phyloP scores from a whole-genome alignment of 2,797 vertebrate species.

The Cirrhinus mrigala region DNA sequence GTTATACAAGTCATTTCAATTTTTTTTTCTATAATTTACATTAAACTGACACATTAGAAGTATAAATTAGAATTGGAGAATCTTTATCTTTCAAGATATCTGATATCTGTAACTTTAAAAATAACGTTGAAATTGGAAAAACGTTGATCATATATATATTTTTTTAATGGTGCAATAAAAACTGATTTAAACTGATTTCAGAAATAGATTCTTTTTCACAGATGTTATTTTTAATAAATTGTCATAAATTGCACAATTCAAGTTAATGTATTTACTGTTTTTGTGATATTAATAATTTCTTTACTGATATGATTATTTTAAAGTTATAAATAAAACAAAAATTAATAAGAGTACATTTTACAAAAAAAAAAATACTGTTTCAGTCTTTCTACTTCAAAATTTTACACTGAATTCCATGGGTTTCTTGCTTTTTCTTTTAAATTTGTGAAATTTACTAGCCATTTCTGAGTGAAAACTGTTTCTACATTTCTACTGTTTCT shows the following conservation, averaged over 20 bases:
- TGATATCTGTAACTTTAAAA: background rate
- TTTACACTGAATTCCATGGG: background rate
- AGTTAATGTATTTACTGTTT: background rate
- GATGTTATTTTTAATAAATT: background rate
- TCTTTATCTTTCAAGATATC: no score
- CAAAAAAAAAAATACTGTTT: background rate
- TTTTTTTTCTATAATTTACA: background rate
- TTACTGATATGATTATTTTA: no score
- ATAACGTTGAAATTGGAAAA: background rate
- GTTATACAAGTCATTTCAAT: background rate
- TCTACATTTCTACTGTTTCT: no score
- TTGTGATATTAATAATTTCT: background rate
- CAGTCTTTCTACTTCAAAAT: background rate
- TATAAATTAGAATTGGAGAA: no score
- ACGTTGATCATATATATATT: background rate
- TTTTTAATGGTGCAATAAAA: background rate
- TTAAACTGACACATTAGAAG: background rate
- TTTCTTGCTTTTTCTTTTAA: background rate
- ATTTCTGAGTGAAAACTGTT: background rate
- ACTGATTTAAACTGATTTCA: background rate
- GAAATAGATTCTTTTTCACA: background rate
- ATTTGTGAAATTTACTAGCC: background rate
- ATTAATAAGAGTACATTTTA: no score
- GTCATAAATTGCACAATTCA: background rate
- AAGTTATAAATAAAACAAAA: no score